Base-by-base conservation (phyloP, 2,797 vertebrate species). In the Megaceryle alcyon region DNA sequence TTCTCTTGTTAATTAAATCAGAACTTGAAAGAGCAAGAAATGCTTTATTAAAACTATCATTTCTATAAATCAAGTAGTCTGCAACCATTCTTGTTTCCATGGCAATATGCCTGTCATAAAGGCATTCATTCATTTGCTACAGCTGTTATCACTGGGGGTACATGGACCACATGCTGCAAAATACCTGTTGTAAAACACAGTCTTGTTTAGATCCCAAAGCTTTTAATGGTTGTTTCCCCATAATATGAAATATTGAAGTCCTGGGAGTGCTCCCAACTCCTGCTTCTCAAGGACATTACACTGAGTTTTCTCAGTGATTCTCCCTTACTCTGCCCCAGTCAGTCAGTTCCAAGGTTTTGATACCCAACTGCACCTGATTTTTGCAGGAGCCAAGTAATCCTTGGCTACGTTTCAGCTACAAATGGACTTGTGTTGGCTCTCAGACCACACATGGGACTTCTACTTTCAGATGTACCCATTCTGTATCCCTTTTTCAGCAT, bases 1-100 rank as follows among this genome's bases (percentile, higher is more conserved):
- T 88, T 51, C 70, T 61, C 48, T 80, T 94, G 83, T 79, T 86
- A 96, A 96, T 95, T 95, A 85, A 75, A 94, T 92, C 61, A 91
- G 56, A 93, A 89, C 75, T 86, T 75, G 61, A 94, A 94, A 92
- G 61, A 90, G 33, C 18, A 78, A 90, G 53, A 91, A 94, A 86
- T 88, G 65, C 54, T 88, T 94, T 94, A 86, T 88, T 90, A 94
- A 91, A 95, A 35, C 15, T 69, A 8, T 78, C 81, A 90, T 91
- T 95, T 92, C 89, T 83, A 81, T 88, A 95, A 91, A 94, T 90
- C 94, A 77, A 91, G 15, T 35, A 71, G 41, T 49, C 88, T 86
- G 73, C 54, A 83, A 41, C 41, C 37, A 68, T 68, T 68, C 69
- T 54, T 2, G 12, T 92, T 94, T 91, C 94, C 89, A 91, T 57